Evolutionary conservation across 1,140 invertebrate genomes (phyloP).

Genomic region (Physella acuta): DNA sequence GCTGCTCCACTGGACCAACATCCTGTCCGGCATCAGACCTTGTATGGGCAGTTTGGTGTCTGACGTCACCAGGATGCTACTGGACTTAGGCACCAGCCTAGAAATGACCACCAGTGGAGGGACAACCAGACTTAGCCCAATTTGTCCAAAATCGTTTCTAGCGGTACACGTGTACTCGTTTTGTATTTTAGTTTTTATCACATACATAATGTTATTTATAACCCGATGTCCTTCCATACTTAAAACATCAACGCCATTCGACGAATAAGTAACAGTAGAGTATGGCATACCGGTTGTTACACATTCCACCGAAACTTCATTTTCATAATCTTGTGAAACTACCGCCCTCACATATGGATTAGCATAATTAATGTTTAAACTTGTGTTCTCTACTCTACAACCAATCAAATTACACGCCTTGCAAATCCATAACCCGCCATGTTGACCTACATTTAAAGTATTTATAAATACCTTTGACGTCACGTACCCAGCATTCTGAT

Average conservation of each 20-base stretch:
- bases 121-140: too few species aligned
- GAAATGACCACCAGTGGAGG: too few species aligned
- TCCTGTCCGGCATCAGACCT: background rate
- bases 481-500: background rate
- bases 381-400: too few species aligned
- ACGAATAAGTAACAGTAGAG: background rate
- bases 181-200: background rate
- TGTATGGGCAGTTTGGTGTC: background rate
- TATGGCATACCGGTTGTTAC: background rate
- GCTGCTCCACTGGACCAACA: background rate
- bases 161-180: background rate
- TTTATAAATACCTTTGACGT: background rate
- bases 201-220: background rate
- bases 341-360: too few species aligned
- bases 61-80: background rate
- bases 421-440: constrained; percentile 13
- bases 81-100: too few species aligned
- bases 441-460: background rate
- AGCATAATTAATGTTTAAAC: too few species aligned
- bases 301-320: background rate
- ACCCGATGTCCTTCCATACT: constrained; percentile 5
- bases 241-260: too few species aligned
- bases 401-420: constrained; percentile 10
- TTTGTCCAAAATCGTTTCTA: too few species aligned
- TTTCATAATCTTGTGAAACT: background rate